Evolutionary conservation across 2,888 invertebrate genomes (phyloP), one percentile per base, ranked within the genome.

Genomic region (Asteroscopus sphinx): DNA sequence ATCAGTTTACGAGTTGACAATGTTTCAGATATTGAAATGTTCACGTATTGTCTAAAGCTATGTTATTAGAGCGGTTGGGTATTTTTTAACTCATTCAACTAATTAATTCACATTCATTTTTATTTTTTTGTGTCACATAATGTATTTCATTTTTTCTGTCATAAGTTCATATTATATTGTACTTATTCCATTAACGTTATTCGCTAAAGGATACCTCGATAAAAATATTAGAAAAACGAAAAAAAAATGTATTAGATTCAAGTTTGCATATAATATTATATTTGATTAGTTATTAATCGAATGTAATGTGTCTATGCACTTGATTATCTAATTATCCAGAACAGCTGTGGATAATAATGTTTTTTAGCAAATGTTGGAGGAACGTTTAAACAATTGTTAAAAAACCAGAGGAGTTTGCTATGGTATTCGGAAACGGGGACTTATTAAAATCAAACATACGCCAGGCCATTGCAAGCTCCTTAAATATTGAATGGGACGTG

Each of bases 181-280:
- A 93, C 93, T 92, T 94, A 93, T 91, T 88, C 87, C 88, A 92
- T 91, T 90, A 89, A 91, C 86, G 88, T 90, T 93, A 91, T 93
- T 93, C 88, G 83, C 88, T 92, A 92, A 92, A 90, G 83, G 81
- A 89, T 87, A 90, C 87, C 82, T 86, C 84, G 80, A 88, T 73
- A 87, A 87, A 88, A 84, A 81, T 79, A 60, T 73, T 76, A 78
- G 79, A 90, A 91, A 91, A 88, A 78, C 60, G 45, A 84, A 92
- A 91, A 92, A 66, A 91, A 87, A 85, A 75, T 61, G 73, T 81
- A 80, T 72, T 85, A 84, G 80, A 77, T 81, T 89, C 91, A 90
- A 90, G 91, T 81, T 83, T 75, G 93, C 93, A 92, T 92, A 89
- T 81, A 83, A 88, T 92, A 89, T 92, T 92, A 93, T 92, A 89